Conservation (phyloP, 2,888 invertebrate genomes). For the Pachycephus smyrnensis region DNA sequence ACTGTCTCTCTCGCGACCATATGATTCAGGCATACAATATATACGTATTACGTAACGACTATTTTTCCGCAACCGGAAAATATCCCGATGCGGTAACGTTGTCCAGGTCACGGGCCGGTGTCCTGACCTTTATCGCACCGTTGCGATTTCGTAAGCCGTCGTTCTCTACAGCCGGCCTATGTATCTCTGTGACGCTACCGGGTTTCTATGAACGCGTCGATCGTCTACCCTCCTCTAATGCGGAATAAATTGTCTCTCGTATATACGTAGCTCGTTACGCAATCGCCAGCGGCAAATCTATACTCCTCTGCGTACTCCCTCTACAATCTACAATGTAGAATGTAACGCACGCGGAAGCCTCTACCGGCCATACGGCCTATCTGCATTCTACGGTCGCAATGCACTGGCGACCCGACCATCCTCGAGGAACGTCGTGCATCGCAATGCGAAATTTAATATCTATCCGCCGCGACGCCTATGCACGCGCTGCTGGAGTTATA, state of each 20-base stretch:
- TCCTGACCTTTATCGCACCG: not conserved
- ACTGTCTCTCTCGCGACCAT: not conserved
- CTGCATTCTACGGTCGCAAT: not conserved
- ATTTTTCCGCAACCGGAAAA: not conserved
- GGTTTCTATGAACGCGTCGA: not conserved
- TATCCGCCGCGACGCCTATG: not conserved
- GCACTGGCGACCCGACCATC: not conserved
- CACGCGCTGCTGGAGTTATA: too few relatives aligned
- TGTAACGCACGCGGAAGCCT: not conserved
- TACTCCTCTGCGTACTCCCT: not conserved
- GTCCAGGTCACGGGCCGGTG: not conserved
- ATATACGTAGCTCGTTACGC: not conserved
- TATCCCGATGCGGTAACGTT: not conserved
- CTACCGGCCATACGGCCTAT: not conserved
- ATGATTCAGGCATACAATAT: not conserved
- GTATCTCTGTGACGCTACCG: not conserved
- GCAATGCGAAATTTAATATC: not conserved
- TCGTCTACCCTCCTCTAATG: not conserved
- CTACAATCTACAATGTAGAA: not conserved
- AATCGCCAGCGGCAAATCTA: not conserved
- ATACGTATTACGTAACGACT: not conserved
- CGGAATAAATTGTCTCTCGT: not conserved
- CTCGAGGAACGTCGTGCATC: not conserved
- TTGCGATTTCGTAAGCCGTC: not conserved
- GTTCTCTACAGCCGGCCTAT: not conserved